Evolutionary conservation across 2,888 invertebrate species (phyloP), one percentile per base, ranked within the genome.

Genomic region (Drosophila rubida): DNA sequence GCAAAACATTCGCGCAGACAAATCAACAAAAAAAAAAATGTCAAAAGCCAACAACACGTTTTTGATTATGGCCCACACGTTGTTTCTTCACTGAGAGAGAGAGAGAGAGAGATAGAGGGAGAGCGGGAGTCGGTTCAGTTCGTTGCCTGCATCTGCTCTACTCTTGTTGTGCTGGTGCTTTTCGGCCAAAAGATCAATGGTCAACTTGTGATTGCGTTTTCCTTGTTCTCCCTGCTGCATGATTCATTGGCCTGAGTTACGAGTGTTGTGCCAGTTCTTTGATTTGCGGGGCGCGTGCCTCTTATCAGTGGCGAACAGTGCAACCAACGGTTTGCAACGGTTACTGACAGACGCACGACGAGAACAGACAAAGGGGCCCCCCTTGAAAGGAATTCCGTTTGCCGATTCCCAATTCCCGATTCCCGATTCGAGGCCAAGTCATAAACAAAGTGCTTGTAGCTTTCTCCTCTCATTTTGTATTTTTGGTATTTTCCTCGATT

Each of bases 1-100:
- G 88, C 89, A 89, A 88, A 87, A 75, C 78, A 86, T 75, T 83
- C 81, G 80, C 78, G 62, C 68, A 55, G 42, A 41, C 27, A 42
- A 32, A 19, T 7, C 69, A 67, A 13, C 9, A 53, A 3, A 22
- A 41, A 64, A 64, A 72, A 78, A 88, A 88, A 89, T 89, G 89
- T 89, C 89, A 89, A 88, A 87, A 82, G 77, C 58, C 81, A 83
- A 66, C 78, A 79, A 75, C 79, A 73, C 75, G 81, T 77, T 79
- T 76, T 69, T 73, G 72, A 78, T 66, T 68, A 62, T 68, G 69
- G 72, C 63, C 75, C 76, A 73, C 69, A 75, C 63, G 67, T 75
- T 77, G 71, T 64, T 69, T 39, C 19, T 8, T 44, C 51, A 6
- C 27, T 37, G 13, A 16, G 37, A 39, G 37, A 37, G 13, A 19